These are phyloP conservation scores for Corythaixoides concolor DNA, from an alignment of 2,113 vertebrate species.

Conservation along the genomic window DNA sequence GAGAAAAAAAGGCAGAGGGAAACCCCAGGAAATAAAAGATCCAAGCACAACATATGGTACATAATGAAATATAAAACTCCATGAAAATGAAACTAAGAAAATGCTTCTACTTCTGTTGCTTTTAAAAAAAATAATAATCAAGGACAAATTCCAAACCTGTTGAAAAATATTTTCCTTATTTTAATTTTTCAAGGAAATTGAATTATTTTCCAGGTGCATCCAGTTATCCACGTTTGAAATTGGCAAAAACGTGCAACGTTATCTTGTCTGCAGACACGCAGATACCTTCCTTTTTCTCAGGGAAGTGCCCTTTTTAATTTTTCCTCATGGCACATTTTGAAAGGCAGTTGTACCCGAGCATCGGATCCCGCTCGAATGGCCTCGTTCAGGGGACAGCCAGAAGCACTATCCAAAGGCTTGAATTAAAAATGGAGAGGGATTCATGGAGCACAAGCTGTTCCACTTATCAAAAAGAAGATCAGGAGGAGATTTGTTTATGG, in stretches of 20 bases:
- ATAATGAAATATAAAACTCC: neutral
- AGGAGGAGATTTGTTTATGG: neutral
- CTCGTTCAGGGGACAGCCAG: neutral
- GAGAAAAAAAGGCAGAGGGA: neutral
- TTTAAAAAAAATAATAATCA: neutral
- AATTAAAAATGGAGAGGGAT: neutral
- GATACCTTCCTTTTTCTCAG: neutral
- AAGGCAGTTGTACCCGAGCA: neutral
- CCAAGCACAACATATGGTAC: neutral
- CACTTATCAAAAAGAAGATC: neutral
- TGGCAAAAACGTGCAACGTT: neutral
- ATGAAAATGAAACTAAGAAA: neutral
- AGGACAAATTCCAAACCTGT: neutral
- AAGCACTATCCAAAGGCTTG: neutral
- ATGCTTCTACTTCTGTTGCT: neutral
- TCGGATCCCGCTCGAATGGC: neutral
- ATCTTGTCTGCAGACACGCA: neutral
- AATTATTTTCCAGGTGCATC: neutral
- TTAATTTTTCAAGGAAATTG: neutral
- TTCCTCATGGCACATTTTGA: neutral
- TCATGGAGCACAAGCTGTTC: neutral
- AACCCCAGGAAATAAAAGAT: neutral
- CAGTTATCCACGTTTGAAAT: neutral
- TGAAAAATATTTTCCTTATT: neutral
- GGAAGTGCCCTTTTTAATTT: neutral